Conservation (phyloP, 1,140 invertebrate genomes). For the Euglossa dilemma region DNA sequence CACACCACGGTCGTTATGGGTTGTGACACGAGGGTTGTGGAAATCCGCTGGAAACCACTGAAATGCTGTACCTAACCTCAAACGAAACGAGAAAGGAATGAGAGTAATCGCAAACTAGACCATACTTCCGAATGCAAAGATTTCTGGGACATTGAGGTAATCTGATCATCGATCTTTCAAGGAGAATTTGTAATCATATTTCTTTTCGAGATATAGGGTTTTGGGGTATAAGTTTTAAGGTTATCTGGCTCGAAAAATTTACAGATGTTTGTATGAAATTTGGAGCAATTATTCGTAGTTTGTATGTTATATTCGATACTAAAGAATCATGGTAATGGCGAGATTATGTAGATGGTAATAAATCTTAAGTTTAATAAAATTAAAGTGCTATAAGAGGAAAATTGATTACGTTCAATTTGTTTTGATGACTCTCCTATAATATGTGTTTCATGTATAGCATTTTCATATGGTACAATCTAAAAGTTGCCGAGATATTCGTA, state of each 20-base stretch:
- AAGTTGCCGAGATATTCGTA: too few relatives aligned
- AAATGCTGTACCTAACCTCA: not conserved
- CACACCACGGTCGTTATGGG: slow-evolving; percentile 22
- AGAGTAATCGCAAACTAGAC: not conserved
- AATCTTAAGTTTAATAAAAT: not conserved
- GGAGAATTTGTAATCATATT: not conserved
- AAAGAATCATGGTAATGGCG: not conserved
- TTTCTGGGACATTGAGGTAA: not conserved
- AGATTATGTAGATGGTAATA: not conserved
- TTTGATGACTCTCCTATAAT: too few relatives aligned
- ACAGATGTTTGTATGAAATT: too few relatives aligned
- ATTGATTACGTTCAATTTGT: not conserved
- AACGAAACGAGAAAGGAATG: not conserved
- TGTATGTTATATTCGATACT: not conserved
- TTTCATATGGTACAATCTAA: too few relatives aligned
- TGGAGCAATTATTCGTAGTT: not conserved
- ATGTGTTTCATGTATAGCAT: too few relatives aligned
- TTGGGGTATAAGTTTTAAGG: too few relatives aligned
- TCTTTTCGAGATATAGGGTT: too few relatives aligned
- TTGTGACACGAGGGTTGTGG: slow-evolving; percentile 7
- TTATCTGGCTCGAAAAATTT: too few relatives aligned
- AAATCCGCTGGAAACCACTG: slow-evolving; percentile 13
- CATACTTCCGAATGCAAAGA: too few relatives aligned
- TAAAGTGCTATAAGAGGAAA: not conserved
- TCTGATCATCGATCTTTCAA: not conserved